Base-by-base conservation (phyloP, 2,888 invertebrate species). In the Lysandra bellargus region DNA sequence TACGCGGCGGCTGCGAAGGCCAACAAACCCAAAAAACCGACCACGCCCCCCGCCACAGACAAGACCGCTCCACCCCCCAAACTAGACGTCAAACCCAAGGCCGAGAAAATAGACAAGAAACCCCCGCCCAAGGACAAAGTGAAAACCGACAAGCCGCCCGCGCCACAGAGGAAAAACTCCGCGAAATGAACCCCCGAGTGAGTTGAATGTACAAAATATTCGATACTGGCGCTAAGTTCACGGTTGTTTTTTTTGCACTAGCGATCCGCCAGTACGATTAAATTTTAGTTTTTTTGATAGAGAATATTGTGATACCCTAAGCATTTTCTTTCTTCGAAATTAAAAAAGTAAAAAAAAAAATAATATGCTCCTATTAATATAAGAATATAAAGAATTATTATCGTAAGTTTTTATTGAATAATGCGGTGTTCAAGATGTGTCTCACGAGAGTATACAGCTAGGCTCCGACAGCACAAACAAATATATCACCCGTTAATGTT, bases 1-100 rank as follows among this genome's bases (percentile, higher is more conserved):
- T 94, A 94, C 83, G 94, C 94, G 6, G 94, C 94, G 0, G 94
- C 94, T 0, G 94, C 94, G 12, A 91, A 90, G 80, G 93, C 94
- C 0, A 91, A 89, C 85, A 94, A 93, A 75, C 91, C 93, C 4
- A 92, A 92, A 40, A 89, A 89, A 61, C 83, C 89, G 6, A 82
- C 85, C 1, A 81, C 87, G 0, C 86, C 88, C 0, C 85, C 87
- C 6, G 80, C 83, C 3, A 80, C 83, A 1, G 86, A 88, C n/a
- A 86, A 87, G 69, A 81, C 83, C 44, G n/a, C 80, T n/a, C 80
- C 80, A 61, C 82, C 84, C 0, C 12, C 83, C 0, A 84, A 85
- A n/a, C 86, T 87, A 81, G 84, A 80, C 1, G 83, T 83, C 37
- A 84, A 83, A 78, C 79, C 64, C 4, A 80, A 81, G 78, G 30